Evolutionary conservation across 2,888 invertebrate genomes (phyloP), one percentile per base, ranked within the genome.

Genomic region (Nowickia ferox): DNA sequence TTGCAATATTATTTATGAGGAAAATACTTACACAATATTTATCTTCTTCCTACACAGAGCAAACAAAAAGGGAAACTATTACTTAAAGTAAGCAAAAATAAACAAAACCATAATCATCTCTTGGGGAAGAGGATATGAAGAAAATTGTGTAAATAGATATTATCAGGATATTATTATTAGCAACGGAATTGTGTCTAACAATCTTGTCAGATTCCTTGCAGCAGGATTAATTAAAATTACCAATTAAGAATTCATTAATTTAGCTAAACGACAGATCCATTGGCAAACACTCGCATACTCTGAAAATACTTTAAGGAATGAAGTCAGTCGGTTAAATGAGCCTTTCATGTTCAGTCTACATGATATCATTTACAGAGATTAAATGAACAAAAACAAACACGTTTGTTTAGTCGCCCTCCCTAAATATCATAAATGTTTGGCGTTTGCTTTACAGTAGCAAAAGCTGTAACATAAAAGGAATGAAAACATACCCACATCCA

Each of bases 181-280:
- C 53, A 69, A 63, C 63, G 17, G 51, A 57, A 84, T 84, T 46
- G 63, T 80, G 82, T 82, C 55, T 57, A 68, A 46, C 68, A 84
- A 87, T 88, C 87, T 90, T 88, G 72, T 88, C 82, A 87, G 89
- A 89, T 89, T 90, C 90, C 89, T 81, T 84, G 84, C 84, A 86
- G 61, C 30, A 69, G 89, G 89, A 89, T 90, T 91, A 90, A 89
- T 89, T 89, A 90, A 90, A 89, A 90, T 90, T 89, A 89, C 89
- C 90, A 90, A 90, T 90, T 90, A 90, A 88, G 89, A 89, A 90
- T 90, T 89, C 89, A 89, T 90, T 90, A 89, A 87, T 88, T 88
- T 83, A 87, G 87, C 88, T 86, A 69, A 44, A 40, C 48, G 42
- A 44, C 42, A 75, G 30, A 81, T 68, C 68, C 17, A 38, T 19